Base-by-base conservation (phyloP, 2,113 vertebrate species). In the Balaeniceps rex region DNA sequence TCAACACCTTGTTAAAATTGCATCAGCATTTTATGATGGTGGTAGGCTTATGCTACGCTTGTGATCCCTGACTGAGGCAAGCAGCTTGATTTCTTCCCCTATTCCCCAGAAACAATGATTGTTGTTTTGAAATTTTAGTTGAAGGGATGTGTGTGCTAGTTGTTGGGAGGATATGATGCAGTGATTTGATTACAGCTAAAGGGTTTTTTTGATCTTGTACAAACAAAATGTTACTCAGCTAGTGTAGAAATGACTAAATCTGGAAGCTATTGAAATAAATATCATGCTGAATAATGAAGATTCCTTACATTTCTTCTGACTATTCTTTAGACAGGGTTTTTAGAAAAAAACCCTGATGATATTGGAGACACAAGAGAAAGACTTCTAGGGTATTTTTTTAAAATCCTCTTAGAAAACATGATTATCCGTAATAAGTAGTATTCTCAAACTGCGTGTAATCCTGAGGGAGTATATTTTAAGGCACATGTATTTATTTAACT, bases 201-300 rank as follows among this genome's bases (percentile, higher is more conserved):
- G 63, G 88, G 26, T 54, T 94, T 93, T 87, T 87, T 66, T 72
- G 12, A 9, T 90, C 72, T 83, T 60, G 38, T 79, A 54, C 61
- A 94, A 95, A 90, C 78, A 76, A 94, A 83, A 77, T 58, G 83
- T 93, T 94, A 93, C 68, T 81, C 92, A 87, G 83, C 86, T 88
- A 57, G 72, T 49, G 40, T 47, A 76, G 88, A 93, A 94, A 87
- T 87, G 15, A 80, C 93, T 96, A 90, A 90, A 87, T 90, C 71
- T 90, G 90, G 80, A 94, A 92, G 44, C 60, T 85, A 21, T 66
- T 92, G 77, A 90, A 93, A 88, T 86, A 83, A 88, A 54, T 55
- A 49, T 81, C 87, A 78, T 93, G 97, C 94, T 94, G 94, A 96
- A 91, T 96, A 95, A 85, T 85, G 78, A 93, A 86, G 66, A 90